A percentile compares a stretch with the other conserved stretches of the same genome.
phyloP scores from a whole-genome alignment of 2,888 invertebrate species.

The Conchocele bisecta region DNA sequence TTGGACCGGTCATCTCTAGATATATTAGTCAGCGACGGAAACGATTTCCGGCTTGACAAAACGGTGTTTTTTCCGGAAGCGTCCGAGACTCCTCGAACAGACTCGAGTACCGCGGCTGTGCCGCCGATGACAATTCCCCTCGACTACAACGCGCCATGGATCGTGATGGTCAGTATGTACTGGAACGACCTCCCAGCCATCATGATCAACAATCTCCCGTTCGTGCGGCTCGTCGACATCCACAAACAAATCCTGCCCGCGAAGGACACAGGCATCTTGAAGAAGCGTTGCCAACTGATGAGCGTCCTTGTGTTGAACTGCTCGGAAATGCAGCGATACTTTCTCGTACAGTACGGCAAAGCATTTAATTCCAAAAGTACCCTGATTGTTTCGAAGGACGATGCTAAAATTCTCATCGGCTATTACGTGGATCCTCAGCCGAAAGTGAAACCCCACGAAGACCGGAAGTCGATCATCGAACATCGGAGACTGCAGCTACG shows the following conservation, averaged over 20 bases:
- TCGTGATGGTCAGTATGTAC: constrained; percentile 81
- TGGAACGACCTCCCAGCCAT: constrained; percentile 82
- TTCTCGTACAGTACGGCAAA: constrained; percentile 81
- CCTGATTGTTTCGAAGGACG: constrained; percentile 79
- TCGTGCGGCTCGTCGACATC: constrained; percentile 81
- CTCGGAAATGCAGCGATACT: constrained; percentile 82
- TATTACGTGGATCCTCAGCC: constrained; percentile 81
- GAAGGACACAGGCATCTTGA: constrained; percentile 82
- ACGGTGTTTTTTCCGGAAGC: constrained; percentile 64
- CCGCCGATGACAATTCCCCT: constrained; percentile 11
- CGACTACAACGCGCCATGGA: constrained; percentile 74
- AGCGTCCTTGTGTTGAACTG: constrained; percentile 79
- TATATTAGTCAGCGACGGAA: constrained; percentile 57
- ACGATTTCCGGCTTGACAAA: constrained; percentile 59
- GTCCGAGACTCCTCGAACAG: constrained; percentile 24
- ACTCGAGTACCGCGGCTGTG: constrained; percentile 31
- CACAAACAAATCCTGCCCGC: constrained; percentile 82
- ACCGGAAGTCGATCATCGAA: constrained; percentile 52
- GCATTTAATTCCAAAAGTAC: constrained; percentile 82
- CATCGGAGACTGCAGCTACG: constrained; percentile 48
- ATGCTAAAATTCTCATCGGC: constrained; percentile 79
- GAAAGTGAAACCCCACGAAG: constrained; percentile 24
- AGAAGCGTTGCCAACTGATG: constrained; percentile 81
- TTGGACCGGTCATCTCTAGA: constrained; percentile 62
- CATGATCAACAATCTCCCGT: constrained; percentile 78